Evolutionary conservation across 1,140 invertebrate genomes (phyloP).

Genomic region (honey bee (Apis mellifera)): Amel_HAv3.1 CM009931.2:10126001-10126500

Average conservation of each 20-base stretch:
- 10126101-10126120: constrained; percentile 40
- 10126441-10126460: too few species aligned
- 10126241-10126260: constrained; percentile 41
- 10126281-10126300: neutral
- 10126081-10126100: neutral
- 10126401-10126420: too few species aligned
- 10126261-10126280: neutral
- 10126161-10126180: constrained; percentile 57
- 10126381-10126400: neutral
- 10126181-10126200: constrained; percentile 42
- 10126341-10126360: neutral
- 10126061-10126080: neutral
- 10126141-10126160: neutral
- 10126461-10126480: too few species aligned
- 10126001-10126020: too few species aligned
- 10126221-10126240: constrained; percentile 31
- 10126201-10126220: constrained; percentile 5
- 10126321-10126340: constrained; percentile 33
- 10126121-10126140: constrained; percentile 40
- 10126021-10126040: too few species aligned
- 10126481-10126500: too few species aligned
- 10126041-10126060: neutral
- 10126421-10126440: too few species aligned
- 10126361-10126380: neutral
- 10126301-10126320: constrained; percentile 36